Evolutionary conservation across 2,888 invertebrate genomes (phyloP).

Genomic region (Temnothorax rugatulus): DNA sequence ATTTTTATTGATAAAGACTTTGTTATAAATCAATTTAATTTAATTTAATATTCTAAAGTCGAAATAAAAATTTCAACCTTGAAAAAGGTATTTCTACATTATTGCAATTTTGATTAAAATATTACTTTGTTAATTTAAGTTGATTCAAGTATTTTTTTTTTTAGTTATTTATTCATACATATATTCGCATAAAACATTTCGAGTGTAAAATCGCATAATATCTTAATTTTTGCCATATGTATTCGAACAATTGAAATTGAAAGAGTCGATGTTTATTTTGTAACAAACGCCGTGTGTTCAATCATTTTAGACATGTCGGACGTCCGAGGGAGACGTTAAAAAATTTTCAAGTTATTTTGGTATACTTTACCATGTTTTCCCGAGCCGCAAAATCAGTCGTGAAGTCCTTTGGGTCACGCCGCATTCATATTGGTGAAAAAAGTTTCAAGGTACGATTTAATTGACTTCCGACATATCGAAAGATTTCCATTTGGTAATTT

Average conservation of each 20-base stretch:
- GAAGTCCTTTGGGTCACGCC: constrained; percentile 74
- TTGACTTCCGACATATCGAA: background rate
- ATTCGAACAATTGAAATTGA: constrained; percentile 37
- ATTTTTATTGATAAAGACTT: background rate
- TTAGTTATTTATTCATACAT: background rate
- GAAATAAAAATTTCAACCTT: background rate
- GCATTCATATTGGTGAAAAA: constrained; percentile 68
- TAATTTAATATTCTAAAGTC: background rate
- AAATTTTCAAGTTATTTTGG: constrained; percentile 77
- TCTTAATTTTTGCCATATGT: background rate
- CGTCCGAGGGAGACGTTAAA: constrained; percentile 73
- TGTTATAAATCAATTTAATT: background rate
- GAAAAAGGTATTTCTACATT: background rate
- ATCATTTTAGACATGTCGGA: constrained; percentile 76
- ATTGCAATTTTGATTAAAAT: background rate
- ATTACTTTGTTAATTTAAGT: background rate
- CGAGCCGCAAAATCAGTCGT: constrained; percentile 81
- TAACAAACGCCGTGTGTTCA: constrained; percentile 55
- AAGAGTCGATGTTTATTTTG: constrained; percentile 51
- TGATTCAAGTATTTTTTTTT: background rate
- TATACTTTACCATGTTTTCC: constrained; percentile 79
- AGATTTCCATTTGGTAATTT: background rate
- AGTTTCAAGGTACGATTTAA: constrained; percentile 73
- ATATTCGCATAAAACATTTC: background rate
- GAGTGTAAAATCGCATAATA: background rate